Conservation (phyloP, 2,113 vertebrate species). For the Conger conger region DNA sequence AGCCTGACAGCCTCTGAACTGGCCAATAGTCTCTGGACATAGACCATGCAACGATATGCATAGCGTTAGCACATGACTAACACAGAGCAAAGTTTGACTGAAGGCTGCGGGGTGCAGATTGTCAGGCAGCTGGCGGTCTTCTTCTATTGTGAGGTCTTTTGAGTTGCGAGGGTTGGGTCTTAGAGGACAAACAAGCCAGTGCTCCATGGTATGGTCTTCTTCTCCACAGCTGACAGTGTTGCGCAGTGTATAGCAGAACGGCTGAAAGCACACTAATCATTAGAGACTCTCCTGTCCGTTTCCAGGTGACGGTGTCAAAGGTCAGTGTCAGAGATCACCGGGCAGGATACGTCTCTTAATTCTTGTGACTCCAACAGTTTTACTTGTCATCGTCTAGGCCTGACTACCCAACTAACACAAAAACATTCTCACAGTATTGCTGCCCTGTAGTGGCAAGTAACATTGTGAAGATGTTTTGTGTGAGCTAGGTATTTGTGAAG, state of each 20-base stretch:
- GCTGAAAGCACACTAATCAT: neutral
- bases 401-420: too few species aligned
- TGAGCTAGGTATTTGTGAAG: too few species aligned
- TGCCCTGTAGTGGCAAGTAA: too few species aligned
- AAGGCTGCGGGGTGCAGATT: neutral
- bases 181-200: too few species aligned
- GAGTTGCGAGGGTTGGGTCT: too few species aligned
- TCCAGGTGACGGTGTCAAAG: neutral
- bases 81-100: neutral
- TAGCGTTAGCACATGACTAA: neutral
- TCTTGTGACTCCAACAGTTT: too few species aligned
- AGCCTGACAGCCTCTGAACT: neutral
- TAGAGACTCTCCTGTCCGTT: neutral
- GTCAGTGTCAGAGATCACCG: neutral
- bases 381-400: too few species aligned
- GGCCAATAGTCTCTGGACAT: too few species aligned
- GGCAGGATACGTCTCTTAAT: neutral
- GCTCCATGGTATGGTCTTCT: too few species aligned
- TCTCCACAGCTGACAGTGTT: neutral
- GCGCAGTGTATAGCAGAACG: neutral
- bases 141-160: too few species aligned
- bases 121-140: neutral
- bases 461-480: too few species aligned
- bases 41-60: neutral
- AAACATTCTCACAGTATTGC: too few species aligned